Evolutionary conservation across 2,888 invertebrate genomes (phyloP).

Genomic region (Agrochola lota): DNA sequence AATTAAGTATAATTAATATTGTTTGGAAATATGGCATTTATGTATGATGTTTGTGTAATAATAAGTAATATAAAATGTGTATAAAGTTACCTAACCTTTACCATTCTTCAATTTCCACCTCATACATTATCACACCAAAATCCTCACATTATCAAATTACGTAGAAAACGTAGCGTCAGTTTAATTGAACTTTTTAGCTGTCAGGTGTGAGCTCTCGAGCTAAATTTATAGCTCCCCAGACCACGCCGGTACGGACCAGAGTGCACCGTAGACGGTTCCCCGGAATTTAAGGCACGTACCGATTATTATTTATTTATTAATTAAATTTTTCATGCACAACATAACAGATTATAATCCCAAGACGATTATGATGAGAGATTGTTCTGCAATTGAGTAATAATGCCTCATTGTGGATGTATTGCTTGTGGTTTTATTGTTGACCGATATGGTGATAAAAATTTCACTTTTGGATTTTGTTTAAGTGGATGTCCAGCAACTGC

Average conservation of each 20-base stretch:
- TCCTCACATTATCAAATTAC: conserved; percentile 55
- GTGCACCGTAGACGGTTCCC: conserved; percentile 31
- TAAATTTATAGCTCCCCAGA: conserved; percentile 63
- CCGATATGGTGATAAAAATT: background rate
- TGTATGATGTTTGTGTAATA: background rate
- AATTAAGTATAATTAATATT: background rate
- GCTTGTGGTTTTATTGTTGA: background rate
- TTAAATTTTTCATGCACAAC: too few relatives aligned
- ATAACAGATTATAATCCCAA: too few relatives aligned
- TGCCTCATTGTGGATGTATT: conserved; percentile 22
- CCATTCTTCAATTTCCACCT: background rate
- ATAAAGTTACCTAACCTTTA: too few relatives aligned
- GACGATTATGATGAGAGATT: conserved; percentile 48
- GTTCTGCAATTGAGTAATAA: conserved; percentile 45
- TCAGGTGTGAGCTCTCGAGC: conserved; percentile 57
- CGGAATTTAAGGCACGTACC: conserved; percentile 51
- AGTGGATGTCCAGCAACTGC: background rate
- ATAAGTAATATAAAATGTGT: conserved; percentile 3
- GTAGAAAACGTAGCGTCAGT: conserved; percentile 59
- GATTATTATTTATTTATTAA: background rate
- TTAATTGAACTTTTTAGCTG: conserved; percentile 62
- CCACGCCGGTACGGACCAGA: conserved; percentile 25
- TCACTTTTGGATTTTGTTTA: background rate
- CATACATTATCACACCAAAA: conserved; percentile 30
- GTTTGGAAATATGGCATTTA: background rate